These are phyloP conservation scores for Venusia cambrica DNA, from an alignment of 2,888 invertebrate species.

Conservation along the genomic window DNA sequence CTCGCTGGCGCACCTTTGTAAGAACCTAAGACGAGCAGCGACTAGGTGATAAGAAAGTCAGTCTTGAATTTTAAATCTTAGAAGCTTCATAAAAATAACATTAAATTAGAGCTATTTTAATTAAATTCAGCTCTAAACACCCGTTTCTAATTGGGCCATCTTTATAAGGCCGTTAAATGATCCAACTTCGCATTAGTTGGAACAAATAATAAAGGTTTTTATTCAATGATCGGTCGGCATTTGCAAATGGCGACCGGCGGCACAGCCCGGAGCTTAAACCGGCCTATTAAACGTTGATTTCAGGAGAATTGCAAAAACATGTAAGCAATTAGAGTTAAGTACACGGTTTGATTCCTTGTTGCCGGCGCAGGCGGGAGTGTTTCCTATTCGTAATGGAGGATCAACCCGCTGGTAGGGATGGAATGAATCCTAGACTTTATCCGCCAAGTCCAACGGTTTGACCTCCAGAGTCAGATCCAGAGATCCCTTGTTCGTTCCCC, in stretches of 20 bases:
- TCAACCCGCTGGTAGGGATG: slow-evolving; percentile 37
- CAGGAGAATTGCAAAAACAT: slow-evolving; percentile 56
- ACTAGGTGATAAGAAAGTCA: too few species aligned
- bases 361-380: slow-evolving; percentile 49
- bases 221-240: slow-evolving; percentile 25
- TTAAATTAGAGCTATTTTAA: too few species aligned
- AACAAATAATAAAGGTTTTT: slow-evolving; percentile 27
- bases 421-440: background rate
- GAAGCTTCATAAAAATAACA: too few species aligned
- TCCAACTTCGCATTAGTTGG: slow-evolving; percentile 13
- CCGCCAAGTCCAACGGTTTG: too few species aligned
- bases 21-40: too few species aligned
- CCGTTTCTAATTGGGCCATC: slow-evolving; percentile 1
- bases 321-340: slow-evolving; percentile 63
- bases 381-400: slow-evolving; percentile 54
- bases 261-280: slow-evolving; percentile 35
- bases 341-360: slow-evolving; percentile 57
- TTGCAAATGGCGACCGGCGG: slow-evolving; percentile 29
- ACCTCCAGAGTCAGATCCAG: too few species aligned
- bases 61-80: too few species aligned
- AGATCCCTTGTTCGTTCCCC: too few species aligned
- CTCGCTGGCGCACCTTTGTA: too few species aligned
- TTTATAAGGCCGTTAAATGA: slow-evolving; percentile 13
- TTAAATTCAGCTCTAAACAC: too few species aligned
- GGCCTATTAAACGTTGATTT: slow-evolving; percentile 50